Percentiles rank a stretch among this genome's conserved stretches.
phyloP scores from a whole-genome alignment of 2,888 invertebrate genomes.

The Physocephala rufipes region DNA sequence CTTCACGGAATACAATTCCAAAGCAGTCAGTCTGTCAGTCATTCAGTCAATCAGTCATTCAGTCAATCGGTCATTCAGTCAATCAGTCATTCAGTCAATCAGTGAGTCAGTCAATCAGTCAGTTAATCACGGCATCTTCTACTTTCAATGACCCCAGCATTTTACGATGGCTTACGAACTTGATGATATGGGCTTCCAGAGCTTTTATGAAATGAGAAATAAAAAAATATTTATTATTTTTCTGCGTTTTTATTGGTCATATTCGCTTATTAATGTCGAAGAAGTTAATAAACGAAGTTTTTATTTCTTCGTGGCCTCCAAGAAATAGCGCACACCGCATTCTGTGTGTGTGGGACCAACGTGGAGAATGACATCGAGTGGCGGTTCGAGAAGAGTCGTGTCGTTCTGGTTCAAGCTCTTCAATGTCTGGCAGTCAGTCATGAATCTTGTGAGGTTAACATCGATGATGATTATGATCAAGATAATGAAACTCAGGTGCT shows the following conservation, averaged over 20 bases:
- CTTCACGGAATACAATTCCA: too few species aligned
- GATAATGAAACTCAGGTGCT: background rate
- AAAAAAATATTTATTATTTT: background rate
- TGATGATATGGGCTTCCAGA: constrained; percentile 15
- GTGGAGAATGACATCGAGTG: background rate
- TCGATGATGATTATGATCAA: background rate
- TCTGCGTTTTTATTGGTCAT: too few species aligned
- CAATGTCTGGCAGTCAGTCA: background rate
- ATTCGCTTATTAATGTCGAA: too few species aligned
- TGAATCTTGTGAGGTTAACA: background rate
- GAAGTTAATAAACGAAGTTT: background rate
- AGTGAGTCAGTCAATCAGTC: too few species aligned
- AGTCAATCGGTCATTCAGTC: too few species aligned
- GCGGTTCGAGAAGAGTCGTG: background rate
- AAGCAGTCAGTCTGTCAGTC: too few species aligned
- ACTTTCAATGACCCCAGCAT: background rate
- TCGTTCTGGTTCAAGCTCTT: background rate
- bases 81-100: too few species aligned
- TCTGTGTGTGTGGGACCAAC: constrained; percentile 24
- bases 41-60: too few species aligned
- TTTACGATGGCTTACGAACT: constrained; percentile 13
- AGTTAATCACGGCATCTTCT: background rate
- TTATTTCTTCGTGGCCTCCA: background rate
- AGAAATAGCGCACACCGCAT: background rate
- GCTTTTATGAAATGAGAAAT: background rate